phyloP scores from a whole-genome alignment of 2,888 invertebrate species.

The Lampropteryx suffumata region DNA sequence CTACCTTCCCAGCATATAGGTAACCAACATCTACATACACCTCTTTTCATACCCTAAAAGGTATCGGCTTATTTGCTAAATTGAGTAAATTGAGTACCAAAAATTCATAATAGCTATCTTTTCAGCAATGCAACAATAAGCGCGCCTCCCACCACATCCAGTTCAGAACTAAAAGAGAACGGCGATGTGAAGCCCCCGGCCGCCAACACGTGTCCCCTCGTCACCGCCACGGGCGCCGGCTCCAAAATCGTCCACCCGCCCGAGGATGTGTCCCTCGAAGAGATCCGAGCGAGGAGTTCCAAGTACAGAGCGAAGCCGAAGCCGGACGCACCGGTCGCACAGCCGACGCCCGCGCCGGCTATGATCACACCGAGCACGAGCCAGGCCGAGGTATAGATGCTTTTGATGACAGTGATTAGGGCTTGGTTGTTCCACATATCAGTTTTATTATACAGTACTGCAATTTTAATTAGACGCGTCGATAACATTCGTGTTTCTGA shows the following conservation, averaged over 20 bases:
- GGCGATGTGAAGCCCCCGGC: constrained; percentile 71
- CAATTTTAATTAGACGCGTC: too few species aligned
- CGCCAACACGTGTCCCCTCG: constrained; percentile 77
- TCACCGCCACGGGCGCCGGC: constrained; percentile 91
- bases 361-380: constrained; percentile 65
- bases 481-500: too few species aligned
- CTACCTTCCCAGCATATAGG: constrained; percentile 92
- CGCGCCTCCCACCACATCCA: constrained; percentile 85
- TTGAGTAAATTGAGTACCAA: too few species aligned
- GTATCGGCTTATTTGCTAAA: too few species aligned
- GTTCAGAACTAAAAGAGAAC: constrained; percentile 68
- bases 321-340: constrained; percentile 50
- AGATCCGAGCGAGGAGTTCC: constrained; percentile 87
- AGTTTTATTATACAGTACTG: too few species aligned
- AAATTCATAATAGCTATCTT: too few species aligned
- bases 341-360: constrained; percentile 39
- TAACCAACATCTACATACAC: constrained; percentile 54
- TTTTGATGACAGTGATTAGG: constrained; percentile 4
- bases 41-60: too few species aligned
- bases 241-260: constrained; percentile 97
- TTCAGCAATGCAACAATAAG: constrained; percentile 88
- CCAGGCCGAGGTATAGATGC: constrained; percentile 68
- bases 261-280: constrained; percentile 95
- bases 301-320: constrained; percentile 84
- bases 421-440: neutral